Evolutionary conservation across 2,797 vertebrate genomes (phyloP).

Genomic region (Aplochiton taeniatus): DNA sequence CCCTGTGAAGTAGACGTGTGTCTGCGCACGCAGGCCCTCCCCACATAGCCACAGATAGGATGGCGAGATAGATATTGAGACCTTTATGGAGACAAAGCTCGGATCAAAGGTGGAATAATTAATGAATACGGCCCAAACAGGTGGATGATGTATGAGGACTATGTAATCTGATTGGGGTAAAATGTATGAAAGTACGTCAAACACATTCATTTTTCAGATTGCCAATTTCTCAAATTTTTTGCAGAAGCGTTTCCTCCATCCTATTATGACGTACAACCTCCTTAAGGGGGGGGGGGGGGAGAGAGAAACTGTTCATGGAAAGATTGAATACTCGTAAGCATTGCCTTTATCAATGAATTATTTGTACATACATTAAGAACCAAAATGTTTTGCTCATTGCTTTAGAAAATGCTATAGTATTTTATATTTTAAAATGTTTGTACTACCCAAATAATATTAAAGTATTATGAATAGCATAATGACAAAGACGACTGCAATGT

Average conservation of each 20-base stretch:
- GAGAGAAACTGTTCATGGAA: background rate
- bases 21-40: constrained; percentile 45
- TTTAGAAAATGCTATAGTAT: too few species aligned
- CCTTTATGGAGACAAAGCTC: constrained; percentile 78
- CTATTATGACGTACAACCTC: constrained; percentile 14
- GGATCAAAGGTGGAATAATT: constrained; percentile 70
- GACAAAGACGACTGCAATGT: too few species aligned
- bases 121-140: constrained; percentile 34
- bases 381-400: too few species aligned
- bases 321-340: too few species aligned
- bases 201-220: constrained; percentile 26
- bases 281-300: too few species aligned
- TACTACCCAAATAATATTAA: too few species aligned
- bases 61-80: constrained; percentile 67
- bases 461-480: too few species aligned
- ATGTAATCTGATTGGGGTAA: constrained; percentile 43
- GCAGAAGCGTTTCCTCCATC: background rate
- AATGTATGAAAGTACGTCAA: background rate
- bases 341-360: too few species aligned
- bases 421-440: too few species aligned
- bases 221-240: constrained; percentile 21
- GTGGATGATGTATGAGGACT: constrained; percentile 34
- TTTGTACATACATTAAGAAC: too few species aligned
- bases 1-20: constrained; percentile 26
- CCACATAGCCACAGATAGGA: constrained; percentile 57